Evolutionary conservation across 2,888 invertebrate species (phyloP), one percentile per base, ranked within the genome.

Genomic region (Nasonovia ribisnigri): DNA sequence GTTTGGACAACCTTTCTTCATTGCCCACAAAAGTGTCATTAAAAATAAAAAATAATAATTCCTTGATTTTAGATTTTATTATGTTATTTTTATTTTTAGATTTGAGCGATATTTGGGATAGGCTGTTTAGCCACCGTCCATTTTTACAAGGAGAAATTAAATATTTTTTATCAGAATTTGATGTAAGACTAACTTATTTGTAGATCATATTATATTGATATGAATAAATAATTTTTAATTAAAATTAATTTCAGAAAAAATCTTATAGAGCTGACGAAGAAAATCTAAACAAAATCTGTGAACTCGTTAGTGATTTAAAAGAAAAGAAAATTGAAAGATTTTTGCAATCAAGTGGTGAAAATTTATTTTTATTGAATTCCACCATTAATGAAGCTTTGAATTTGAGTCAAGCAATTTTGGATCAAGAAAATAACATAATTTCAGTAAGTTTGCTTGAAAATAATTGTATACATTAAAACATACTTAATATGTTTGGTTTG

Each of bases 71-170:
- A 98, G 98, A 98, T 96, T 96, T 97, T 84, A 57, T 42, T 43
- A 20, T 54, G 10, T 48, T 94, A 36, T 90, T 88, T 95, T 95
- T 94, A 88, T 93, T 95, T 95, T 94, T 95, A 98, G 98, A 98
- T 96, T 96, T 97, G 95, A 97, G 97, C 95, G 98, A 98, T 96
- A 97, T 98, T 95, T 98, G 98, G 97, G 97, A 97, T 95, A 97
- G 98, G 95, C 96, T 98, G 94, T 98, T 98, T 96, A 98, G 98
- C 96, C 98, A 98, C 95, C 97, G 97, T 95, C 98, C 98, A 67
- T 98, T 98, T 95, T 96, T 98, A 94, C 97, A 97, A 96, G 98
- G 98, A 94, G 98, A 98, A 97, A 97, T 98, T 95, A 97, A 97
- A 95, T 97, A 97, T 96, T 97, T 98, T 96, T 96, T 98, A 11